These are phyloP conservation scores for Scophthalmus maximus DNA, from an alignment of 2,113 vertebrate species.

Conservation along the genomic window DNA sequence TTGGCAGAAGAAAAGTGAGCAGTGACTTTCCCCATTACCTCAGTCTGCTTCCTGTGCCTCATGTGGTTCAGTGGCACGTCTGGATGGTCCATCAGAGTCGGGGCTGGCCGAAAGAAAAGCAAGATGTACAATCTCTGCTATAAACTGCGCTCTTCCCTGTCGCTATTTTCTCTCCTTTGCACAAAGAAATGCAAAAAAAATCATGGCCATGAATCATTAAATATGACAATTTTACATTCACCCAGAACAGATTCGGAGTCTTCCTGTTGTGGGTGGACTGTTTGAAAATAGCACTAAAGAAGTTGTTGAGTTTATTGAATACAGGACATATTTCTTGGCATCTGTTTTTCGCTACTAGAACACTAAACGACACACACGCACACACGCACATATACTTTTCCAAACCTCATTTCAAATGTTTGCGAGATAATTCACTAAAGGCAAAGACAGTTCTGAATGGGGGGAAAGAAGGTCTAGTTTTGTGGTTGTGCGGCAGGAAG, in stretches of 20 bases:
- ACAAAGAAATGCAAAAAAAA: neutral
- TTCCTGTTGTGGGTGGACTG: neutral
- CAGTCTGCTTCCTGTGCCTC: slow-evolving; percentile 45
- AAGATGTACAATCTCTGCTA: slow-evolving; percentile 12
- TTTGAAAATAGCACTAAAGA: slow-evolving; percentile 16
- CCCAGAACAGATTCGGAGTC: neutral
- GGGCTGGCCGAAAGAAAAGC: slow-evolving; percentile 22
- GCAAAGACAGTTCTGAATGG: slow-evolving; percentile 20
- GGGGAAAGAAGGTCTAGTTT: slow-evolving; percentile 16
- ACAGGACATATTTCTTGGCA: slow-evolving; percentile 10
- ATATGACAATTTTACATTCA: neutral
- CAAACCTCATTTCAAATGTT: slow-evolving; percentile 4
- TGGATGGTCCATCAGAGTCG: slow-evolving; percentile 21
- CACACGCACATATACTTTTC: neutral
- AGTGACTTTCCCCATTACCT: slow-evolving; percentile 47
- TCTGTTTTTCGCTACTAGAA: slow-evolving; percentile 5
- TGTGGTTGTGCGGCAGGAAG: slow-evolving; percentile 47
- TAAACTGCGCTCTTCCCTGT: neutral
- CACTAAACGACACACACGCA: neutral
- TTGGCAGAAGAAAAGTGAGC: slow-evolving; percentile 13
- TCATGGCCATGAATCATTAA: neutral
- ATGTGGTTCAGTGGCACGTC: slow-evolving; percentile 46
- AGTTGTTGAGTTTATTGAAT: slow-evolving; percentile 20
- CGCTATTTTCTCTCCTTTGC: neutral
- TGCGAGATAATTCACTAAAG: slow-evolving; percentile 18